These are phyloP conservation scores for Pica pica DNA, from an alignment of 2,113 vertebrate species.

Conservation along the genomic window DNA sequence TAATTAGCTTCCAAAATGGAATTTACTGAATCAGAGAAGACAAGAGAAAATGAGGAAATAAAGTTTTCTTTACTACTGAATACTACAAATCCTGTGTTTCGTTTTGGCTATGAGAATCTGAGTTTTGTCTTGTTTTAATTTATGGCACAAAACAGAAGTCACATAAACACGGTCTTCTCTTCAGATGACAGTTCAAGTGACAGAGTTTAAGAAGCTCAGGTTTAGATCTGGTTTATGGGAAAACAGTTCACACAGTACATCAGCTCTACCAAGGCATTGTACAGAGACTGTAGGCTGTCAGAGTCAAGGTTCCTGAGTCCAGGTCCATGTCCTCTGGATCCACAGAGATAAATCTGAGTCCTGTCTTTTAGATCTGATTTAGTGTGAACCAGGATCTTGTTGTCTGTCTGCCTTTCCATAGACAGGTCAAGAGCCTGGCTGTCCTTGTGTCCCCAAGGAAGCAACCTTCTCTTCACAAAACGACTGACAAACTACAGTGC, in stretches of 20 bases:
- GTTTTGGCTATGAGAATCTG: neutral
- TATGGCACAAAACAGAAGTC: neutral
- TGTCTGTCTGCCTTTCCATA: neutral
- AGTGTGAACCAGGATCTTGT: neutral
- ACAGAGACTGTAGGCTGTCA: neutral
- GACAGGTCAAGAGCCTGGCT: neutral
- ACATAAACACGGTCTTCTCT: neutral
- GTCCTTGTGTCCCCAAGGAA: neutral
- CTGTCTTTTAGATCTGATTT: neutral
- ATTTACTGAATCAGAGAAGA: neutral
- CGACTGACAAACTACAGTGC: neutral
- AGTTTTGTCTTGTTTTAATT: neutral
- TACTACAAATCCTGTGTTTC: neutral
- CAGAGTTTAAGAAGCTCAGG: neutral
- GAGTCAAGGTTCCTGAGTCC: neutral
- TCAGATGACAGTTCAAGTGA: neutral
- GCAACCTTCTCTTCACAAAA: neutral
- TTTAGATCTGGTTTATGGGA: neutral
- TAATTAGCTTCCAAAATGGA: slow-evolving; percentile 1
- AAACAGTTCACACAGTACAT: neutral
- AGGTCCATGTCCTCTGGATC: neutral
- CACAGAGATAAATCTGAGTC: neutral
- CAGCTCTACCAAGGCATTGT: neutral
- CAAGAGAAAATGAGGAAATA: neutral
- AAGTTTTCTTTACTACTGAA: neutral